These are phyloP conservation scores for Hipparchia sbordonii DNA, from an alignment of 2,888 invertebrate genomes.

Conservation along the genomic window DNA sequence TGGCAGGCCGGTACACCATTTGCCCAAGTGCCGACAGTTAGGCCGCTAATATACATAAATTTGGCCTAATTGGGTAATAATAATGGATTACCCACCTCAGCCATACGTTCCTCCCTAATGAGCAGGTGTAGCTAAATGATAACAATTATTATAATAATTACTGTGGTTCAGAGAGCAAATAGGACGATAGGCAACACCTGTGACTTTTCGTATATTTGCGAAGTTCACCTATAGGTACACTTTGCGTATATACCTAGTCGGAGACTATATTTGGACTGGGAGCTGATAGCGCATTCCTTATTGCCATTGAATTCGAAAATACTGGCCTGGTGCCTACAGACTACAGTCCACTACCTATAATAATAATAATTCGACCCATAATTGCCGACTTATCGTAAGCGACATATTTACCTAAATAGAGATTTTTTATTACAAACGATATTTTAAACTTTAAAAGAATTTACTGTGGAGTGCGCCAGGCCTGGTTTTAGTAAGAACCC, in stretches of 20 bases:
- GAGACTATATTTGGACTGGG: neutral
- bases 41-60: constrained; percentile 18
- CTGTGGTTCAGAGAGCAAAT: constrained; percentile 14
- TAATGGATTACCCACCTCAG: constrained; percentile 21
- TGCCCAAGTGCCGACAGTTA: constrained; percentile 13
- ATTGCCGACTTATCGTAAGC: too few relatives aligned
- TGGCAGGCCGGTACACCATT: neutral
- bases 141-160: constrained; percentile 12
- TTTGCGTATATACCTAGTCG: too few relatives aligned
- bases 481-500: too few relatives aligned
- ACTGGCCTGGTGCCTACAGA: too few relatives aligned
- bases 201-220: neutral
- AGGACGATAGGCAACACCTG: constrained; percentile 6
- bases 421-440: too few relatives aligned
- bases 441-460: too few relatives aligned
- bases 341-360: too few relatives aligned
- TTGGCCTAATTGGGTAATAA: constrained; percentile 18
- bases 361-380: too few relatives aligned
- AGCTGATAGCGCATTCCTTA: neutral
- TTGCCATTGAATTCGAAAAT: too few relatives aligned
- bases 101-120: constrained; percentile 12
- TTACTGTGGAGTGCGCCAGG: too few relatives aligned
- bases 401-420: too few relatives aligned
- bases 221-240: neutral
- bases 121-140: constrained; percentile 13